These are phyloP conservation scores for Catamblyrhynchus diadema DNA, from an alignment of 2,797 vertebrate genomes.

Conservation along the genomic window DNA sequence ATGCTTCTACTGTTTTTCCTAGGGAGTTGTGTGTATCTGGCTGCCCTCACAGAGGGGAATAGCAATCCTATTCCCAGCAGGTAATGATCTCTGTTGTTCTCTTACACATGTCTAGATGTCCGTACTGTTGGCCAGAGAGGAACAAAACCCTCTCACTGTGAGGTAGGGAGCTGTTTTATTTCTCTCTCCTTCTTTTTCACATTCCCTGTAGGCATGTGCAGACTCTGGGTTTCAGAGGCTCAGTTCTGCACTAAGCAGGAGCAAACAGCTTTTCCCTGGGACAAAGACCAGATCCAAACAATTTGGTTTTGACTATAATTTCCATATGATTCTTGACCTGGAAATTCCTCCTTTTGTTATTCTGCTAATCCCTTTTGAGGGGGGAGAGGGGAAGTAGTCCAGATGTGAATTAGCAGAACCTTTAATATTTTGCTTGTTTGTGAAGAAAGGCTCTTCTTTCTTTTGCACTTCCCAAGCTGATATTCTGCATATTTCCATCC, in stretches of 20 bases:
- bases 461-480: not conserved
- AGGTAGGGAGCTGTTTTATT: not conserved
- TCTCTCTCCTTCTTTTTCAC: not conserved
- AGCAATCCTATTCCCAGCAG: not conserved
- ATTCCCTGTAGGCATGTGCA: not conserved
- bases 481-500: not conserved
- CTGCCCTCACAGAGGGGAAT: not conserved
- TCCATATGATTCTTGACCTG: not conserved
- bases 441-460: not conserved
- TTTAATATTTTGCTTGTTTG: not conserved
- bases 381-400: not conserved
- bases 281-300: not conserved
- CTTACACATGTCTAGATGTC: not conserved
- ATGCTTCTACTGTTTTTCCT: not conserved
- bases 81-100: conserved; percentile 1
- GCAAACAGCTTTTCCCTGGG: not conserved
- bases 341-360: not conserved
- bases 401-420: not conserved
- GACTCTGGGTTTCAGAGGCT: not conserved
- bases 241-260: not conserved
- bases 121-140: not conserved
- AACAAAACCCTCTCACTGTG: not conserved
- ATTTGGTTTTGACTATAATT: not conserved
- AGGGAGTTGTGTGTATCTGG: not conserved
- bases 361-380: not conserved